Evolutionary conservation across 2,113 vertebrate species (phyloP).

Genomic region (Eulemur rufifrons): DNA sequence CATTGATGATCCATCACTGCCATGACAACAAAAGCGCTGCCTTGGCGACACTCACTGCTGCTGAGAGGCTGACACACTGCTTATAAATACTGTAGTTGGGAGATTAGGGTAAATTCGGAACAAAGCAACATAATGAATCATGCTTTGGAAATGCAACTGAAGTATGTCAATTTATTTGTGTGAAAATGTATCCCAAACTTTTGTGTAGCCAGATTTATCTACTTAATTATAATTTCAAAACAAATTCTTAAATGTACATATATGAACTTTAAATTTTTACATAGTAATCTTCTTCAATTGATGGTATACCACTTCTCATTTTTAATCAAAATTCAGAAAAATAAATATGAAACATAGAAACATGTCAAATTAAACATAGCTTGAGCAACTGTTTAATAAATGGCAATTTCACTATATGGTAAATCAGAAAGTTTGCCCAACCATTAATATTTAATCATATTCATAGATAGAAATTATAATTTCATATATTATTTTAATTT

Average conservation of each 20-base stretch:
- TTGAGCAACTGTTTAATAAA: neutral
- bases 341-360: neutral
- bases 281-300: neutral
- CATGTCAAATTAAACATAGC: neutral
- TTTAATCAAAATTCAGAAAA: conserved; percentile 1
- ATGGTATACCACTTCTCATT: neutral
- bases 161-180: neutral
- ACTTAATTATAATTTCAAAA: neutral
- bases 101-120: conserved; percentile 28
- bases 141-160: neutral
- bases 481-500: neutral
- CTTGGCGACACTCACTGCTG: neutral
- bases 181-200: neutral
- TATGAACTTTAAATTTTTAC: neutral
- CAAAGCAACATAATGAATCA: conserved; percentile 4
- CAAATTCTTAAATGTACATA: neutral
- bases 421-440: neutral
- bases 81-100: conserved; percentile 10
- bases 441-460: neutral
- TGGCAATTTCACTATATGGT: neutral
- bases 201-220: neutral
- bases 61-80: neutral
- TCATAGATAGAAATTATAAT: neutral
- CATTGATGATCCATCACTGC: conserved; percentile 60
- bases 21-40: conserved; percentile 43